Base-by-base conservation (phyloP, 2,113 vertebrate species). In the Platysternon megacephalum region DNA sequence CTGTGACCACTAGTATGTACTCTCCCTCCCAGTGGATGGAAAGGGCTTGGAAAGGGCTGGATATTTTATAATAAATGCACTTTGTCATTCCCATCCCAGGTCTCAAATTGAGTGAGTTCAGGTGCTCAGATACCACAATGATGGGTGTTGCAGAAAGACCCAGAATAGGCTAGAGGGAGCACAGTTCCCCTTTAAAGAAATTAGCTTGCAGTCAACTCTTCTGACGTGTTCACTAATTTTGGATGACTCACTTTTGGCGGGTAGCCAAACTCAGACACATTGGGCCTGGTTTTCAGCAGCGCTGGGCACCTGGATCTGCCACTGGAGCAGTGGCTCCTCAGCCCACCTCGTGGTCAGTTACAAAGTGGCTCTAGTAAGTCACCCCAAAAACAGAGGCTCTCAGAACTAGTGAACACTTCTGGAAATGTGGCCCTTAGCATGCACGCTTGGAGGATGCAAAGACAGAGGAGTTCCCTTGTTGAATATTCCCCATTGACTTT, bases 351-450 rank as follows among this genome's bases (percentile, higher is more conserved):
- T 72, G 65, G 8, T 21, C 2, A 16, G 61, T 1, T 8, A 28
- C 24, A 10, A 22, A 52, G 5, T 2, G 5, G n/a, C 65, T 39
- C 5, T 19, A 1, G 12, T 26, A 5, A 1, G 5, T 14, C 4
- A 11, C 19, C 68, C 44, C 1, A 0, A 29, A 19, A 29, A 10
- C 14, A 1, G 1, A 32, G 79, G 58, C 1, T 3, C 44, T 39
- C 21, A 0, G n/a, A 72, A 21, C n/a, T 10, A 21, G n/a, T 39
- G n/a, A 72, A 22, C 35, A 3, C 65, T 72, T 72, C 9, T 19
- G 46, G 19, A 79, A 39, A 72, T 22, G n/a, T 49, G 76, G 29
- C 26, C 76, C 76, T 49, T 48, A 32, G 28, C 44, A 16, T 5
- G 17, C 79, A 52, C 5, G 61, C 42, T 17, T 24, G 8, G 68